These are phyloP conservation scores for Caiman crocodilus DNA, from an alignment of 2,797 vertebrate species.

Conservation along the genomic window DNA sequence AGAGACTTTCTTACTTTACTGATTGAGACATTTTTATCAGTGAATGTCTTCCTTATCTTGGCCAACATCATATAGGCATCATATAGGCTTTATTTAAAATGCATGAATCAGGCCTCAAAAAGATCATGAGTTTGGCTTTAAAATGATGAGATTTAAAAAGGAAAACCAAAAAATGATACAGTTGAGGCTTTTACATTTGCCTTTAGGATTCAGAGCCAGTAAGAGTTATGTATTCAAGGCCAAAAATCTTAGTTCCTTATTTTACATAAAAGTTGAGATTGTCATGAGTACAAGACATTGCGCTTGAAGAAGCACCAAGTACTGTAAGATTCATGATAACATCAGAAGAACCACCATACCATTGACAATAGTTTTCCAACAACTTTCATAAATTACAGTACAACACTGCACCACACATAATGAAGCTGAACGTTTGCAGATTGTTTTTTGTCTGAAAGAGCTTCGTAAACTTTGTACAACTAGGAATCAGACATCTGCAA, in stretches of 20 bases:
- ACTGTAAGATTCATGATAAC: too few relatives aligned
- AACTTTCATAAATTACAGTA: neutral
- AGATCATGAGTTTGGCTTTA: neutral
- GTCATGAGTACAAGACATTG: too few relatives aligned
- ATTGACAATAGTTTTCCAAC: too few relatives aligned
- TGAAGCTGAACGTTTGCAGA: neutral
- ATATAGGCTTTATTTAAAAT: neutral
- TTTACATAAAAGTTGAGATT: too few relatives aligned
- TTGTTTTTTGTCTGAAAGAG: neutral
- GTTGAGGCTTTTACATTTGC: neutral
- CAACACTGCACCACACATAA: neutral
- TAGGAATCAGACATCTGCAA: neutral
- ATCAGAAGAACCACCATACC: too few relatives aligned
- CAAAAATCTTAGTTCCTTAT: too few relatives aligned
- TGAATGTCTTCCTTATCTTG: neutral
- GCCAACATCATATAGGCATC: neutral
- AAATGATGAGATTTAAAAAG: neutral
- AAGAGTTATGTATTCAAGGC: neutral
- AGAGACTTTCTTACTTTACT: constrained; percentile 31
- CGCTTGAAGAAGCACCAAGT: too few relatives aligned
- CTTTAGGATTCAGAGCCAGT: neutral
- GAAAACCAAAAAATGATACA: neutral
- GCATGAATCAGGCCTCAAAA: neutral
- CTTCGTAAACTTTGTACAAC: too few relatives aligned
- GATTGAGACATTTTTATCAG: neutral